These are phyloP conservation scores for Plectus sambesii DNA, from an alignment of 1,140 invertebrate genomes.

Conservation along the genomic window DNA sequence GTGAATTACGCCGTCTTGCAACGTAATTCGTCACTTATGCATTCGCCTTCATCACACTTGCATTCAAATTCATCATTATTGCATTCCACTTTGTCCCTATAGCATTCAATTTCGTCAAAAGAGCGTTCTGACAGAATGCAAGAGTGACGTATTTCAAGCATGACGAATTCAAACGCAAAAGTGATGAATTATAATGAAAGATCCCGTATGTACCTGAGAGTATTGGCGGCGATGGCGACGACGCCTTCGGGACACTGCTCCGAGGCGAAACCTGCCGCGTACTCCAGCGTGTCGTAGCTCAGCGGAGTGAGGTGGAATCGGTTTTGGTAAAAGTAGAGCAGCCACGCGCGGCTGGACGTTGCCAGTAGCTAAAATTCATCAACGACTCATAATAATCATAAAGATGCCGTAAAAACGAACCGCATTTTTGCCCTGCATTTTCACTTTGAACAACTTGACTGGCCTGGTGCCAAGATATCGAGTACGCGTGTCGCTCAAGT, in stretches of 20 bases:
- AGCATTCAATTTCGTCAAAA: too few relatives aligned
- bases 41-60: too few relatives aligned
- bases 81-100: too few relatives aligned
- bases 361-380: slow-evolving; percentile 61
- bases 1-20: too few relatives aligned
- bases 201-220: slow-evolving; percentile 58
- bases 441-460: slow-evolving; percentile 87
- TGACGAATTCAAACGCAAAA: too few relatives aligned
- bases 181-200: too few relatives aligned
- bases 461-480: slow-evolving; percentile 85
- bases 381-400: slow-evolving; percentile 14
- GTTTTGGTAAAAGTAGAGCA: slow-evolving; percentile 97
- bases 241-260: slow-evolving; percentile 99
- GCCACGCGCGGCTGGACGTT: slow-evolving; percentile 92
- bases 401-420: slow-evolving; percentile 50
- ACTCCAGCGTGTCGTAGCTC: slow-evolving; percentile 59
- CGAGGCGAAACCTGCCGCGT: slow-evolving; percentile 92
- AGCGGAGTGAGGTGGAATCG: slow-evolving; percentile 49
- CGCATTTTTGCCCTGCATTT: slow-evolving; percentile 87
- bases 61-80: too few relatives aligned
- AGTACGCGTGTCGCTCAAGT: slow-evolving; percentile 88
- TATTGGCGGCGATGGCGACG: slow-evolving; percentile 96
- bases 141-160: too few relatives aligned
- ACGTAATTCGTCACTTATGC: too few relatives aligned
- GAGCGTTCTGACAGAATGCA: too few relatives aligned